Evolutionary conservation across 2,113 vertebrate species (phyloP).

Genomic region (Cygnus atratus): DNA sequence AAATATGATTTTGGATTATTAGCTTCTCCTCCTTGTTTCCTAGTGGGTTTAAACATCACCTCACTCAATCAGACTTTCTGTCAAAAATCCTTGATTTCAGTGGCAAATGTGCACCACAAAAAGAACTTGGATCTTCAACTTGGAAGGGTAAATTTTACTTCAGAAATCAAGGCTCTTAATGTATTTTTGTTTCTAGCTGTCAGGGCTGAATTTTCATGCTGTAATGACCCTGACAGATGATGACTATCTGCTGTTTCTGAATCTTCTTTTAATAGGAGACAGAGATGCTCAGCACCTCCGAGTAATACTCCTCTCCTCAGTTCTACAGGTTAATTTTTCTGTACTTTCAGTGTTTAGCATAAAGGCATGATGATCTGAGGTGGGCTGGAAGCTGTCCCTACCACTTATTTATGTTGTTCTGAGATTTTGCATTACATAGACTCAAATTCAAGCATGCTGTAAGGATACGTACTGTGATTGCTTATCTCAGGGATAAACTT

Average conservation of each 20-base stretch:
- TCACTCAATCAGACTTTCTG: not conserved
- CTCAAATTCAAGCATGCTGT: not conserved
- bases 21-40: not conserved
- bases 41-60: not conserved
- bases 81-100: not conserved
- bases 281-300: not conserved
- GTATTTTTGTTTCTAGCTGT: not conserved
- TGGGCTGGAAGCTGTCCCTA: not conserved
- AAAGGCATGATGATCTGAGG: not conserved
- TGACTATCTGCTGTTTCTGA: not conserved
- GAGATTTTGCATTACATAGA: not conserved
- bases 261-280: not conserved
- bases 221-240: not conserved
- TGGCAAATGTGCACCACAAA: not conserved
- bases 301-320: not conserved
- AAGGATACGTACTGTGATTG: not conserved
- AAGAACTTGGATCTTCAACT: not conserved
- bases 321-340: not conserved
- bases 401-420: not conserved
- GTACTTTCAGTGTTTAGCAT: not conserved
- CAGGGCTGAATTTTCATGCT: not conserved
- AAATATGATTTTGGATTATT: not conserved
- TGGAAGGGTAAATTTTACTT: not conserved
- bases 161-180: not conserved
- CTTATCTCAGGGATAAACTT: constrained; percentile 50